Conservation (phyloP, 2,797 vertebrate genomes). For the Silurus aristotelis region DNA sequence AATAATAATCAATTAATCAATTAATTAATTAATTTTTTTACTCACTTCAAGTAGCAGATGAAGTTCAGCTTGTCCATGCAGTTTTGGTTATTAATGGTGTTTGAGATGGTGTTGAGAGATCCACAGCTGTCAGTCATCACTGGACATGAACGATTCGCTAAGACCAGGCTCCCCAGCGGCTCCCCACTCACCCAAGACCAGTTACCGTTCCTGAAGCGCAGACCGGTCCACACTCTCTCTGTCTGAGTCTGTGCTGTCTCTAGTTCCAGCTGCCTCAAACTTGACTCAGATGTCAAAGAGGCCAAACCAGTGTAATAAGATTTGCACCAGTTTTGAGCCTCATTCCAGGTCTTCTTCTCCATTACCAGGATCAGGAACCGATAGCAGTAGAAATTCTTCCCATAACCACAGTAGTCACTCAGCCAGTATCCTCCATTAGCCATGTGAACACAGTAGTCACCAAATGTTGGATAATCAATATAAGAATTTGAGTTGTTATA, state of each 20-base stretch:
- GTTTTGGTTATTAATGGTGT: not conserved
- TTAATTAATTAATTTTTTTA: not conserved
- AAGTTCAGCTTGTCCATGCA: too few relatives aligned
- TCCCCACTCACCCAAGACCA: not conserved
- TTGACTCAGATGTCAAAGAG: not conserved
- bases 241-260: not conserved
- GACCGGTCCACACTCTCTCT: not conserved
- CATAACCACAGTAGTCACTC: too few relatives aligned
- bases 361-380: too few relatives aligned
- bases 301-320: too few relatives aligned
- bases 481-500: fast-evolving
- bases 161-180: slow-evolving; percentile 6
- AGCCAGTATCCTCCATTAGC: too few relatives aligned
- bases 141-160: not conserved
- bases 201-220: not conserved
- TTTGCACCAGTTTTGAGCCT: too few relatives aligned
- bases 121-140: not conserved
- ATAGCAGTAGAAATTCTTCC: too few relatives aligned
- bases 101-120: not conserved
- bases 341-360: too few relatives aligned
- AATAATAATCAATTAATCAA: too few relatives aligned
- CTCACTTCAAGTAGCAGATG: not conserved
- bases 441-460: not conserved
- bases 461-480: not conserved
- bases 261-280: not conserved